Evolutionary conservation across 2,888 invertebrate species (phyloP), one percentile per base, ranked within the genome.

Genomic region (Argyresthia albistria): DNA sequence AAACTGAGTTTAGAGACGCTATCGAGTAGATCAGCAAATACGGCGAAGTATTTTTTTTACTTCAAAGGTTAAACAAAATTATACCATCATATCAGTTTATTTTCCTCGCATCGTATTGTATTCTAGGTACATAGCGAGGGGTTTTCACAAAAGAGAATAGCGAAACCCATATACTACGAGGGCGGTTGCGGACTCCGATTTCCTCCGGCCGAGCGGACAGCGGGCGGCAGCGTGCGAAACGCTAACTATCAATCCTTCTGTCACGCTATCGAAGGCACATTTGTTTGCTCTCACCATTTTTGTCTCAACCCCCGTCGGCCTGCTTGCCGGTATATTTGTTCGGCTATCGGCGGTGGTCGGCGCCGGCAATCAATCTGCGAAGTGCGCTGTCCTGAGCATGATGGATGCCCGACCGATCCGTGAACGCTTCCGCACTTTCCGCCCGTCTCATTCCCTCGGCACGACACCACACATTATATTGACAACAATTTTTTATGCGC

Each of bases 211-310:
- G 6, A 25, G 25, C 25, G 25, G 25, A 25, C 25, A 25, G 25
- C 25, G 25, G 8, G 39, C 39, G 8, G 3, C 4, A 39, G 39
- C 39, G 39, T 9, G 9, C 10, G 39, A 39, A n/a, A 39, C n/a
- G 64, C 69, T 60, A 64, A 78, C 83, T 75, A 86, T 84, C 82
- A 81, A 84, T 86, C 84, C 79, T 81, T 73, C 75, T 81, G 84
- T 80, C 83, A 77, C 67, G 65, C 66, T 70, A 83, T 81, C 80
- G 83, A 83, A 82, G 80, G 77, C 74, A 65, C 82, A 86, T 84
- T 86, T 84, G 82, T 86, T 84, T 84, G 80, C 67, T 81, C 71
- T 69, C 79, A 71, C 80, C 76, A 83, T 81, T 83, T 81, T 80
- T 83, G 84, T 83, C 83, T 80, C 73, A 70, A 71, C 66, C 68